These are phyloP conservation scores for Salvator merianae DNA, from an alignment of 2,113 vertebrate species.

Conservation along the genomic window DNA sequence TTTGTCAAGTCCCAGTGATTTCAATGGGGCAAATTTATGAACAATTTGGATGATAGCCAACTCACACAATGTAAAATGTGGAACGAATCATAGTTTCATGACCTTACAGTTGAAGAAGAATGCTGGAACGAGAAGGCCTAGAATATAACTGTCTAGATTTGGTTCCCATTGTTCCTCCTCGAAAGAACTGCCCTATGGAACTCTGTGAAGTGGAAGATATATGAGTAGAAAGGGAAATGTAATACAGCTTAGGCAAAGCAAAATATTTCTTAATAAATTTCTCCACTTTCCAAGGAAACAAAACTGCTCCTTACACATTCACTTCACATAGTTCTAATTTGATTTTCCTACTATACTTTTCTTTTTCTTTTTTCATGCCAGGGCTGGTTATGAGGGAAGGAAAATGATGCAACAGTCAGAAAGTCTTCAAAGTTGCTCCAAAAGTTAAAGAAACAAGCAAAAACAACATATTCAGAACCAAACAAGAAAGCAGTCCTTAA, in stretches of 20 bases:
- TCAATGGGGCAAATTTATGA: background rate
- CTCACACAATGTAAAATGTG: background rate
- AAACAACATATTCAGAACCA: slow-evolving; percentile 68
- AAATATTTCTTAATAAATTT: slow-evolving; percentile 35
- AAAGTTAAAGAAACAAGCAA: slow-evolving; percentile 67
- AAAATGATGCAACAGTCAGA: slow-evolving; percentile 74
- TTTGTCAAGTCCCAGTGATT: background rate
- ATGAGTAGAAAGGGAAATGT: slow-evolving; percentile 54
- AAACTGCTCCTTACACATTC: slow-evolving; percentile 45
- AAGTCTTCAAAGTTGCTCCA: slow-evolving; percentile 67
- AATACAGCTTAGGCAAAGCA: slow-evolving; percentile 43
- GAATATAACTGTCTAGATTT: slow-evolving; percentile 33
- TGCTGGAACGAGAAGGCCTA: slow-evolving; percentile 17
- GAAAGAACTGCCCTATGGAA: slow-evolving; percentile 58
- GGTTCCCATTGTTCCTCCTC: slow-evolving; percentile 43
- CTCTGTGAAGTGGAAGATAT: slow-evolving; percentile 45
- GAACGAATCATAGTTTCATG: background rate
- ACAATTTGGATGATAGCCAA: background rate
- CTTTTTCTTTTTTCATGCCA: slow-evolving; percentile 76
- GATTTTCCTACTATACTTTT: slow-evolving; percentile 77
- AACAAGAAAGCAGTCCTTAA: slow-evolving; percentile 63
- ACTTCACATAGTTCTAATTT: slow-evolving; percentile 50
- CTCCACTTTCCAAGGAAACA: slow-evolving; percentile 53
- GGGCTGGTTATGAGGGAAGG: slow-evolving; percentile 69
- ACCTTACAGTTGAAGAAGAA: background rate